A percentile compares a stretch with the other conserved stretches of the same genome.
These are phyloP conservation scores for Dermolepida albohirtum DNA, from an alignment of 2,888 invertebrate species.

Conservation along the genomic window DNA sequence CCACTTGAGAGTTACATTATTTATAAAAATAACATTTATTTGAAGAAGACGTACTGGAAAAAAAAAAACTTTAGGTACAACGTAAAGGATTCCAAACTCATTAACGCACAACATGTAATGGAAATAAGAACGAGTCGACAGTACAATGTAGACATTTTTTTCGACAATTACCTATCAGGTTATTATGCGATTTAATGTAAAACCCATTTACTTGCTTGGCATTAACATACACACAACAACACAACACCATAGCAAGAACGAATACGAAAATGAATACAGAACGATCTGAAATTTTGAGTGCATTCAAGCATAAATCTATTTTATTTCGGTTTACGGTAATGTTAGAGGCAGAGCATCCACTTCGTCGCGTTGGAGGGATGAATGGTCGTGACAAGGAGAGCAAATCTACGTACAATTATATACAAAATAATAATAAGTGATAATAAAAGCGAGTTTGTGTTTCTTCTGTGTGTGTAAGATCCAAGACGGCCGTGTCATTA, in stretches of 20 bases:
- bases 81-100: slow-evolving; percentile 25
- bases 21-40: too few relatives aligned
- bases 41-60: too few relatives aligned
- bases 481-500: slow-evolving; percentile 56
- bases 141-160: slow-evolving; percentile 33
- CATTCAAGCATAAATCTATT: slow-evolving; percentile 42
- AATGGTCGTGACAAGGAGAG: slow-evolving; percentile 25
- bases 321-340: slow-evolving; percentile 28
- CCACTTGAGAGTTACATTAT: background rate
- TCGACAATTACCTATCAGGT: slow-evolving; percentile 36
- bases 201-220: slow-evolving; percentile 33
- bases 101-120: slow-evolving; percentile 27
- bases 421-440: slow-evolving; percentile 44
- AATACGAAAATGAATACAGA: slow-evolving; percentile 37
- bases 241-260: slow-evolving; percentile 2
- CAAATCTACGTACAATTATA: slow-evolving; percentile 31
- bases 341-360: slow-evolving; percentile 23
- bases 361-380: slow-evolving; percentile 8
- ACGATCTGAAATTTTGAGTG: slow-evolving; percentile 37
- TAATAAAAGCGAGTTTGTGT: slow-evolving; percentile 44
- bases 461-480: slow-evolving; percentile 44
- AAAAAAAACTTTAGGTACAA: background rate
- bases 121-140: slow-evolving; percentile 30
- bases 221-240: slow-evolving; percentile 30
- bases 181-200: slow-evolving; percentile 41